phyloP scores from a whole-genome alignment of 2,113 vertebrate species.

The Coryphaenoides rupestris region DNA sequence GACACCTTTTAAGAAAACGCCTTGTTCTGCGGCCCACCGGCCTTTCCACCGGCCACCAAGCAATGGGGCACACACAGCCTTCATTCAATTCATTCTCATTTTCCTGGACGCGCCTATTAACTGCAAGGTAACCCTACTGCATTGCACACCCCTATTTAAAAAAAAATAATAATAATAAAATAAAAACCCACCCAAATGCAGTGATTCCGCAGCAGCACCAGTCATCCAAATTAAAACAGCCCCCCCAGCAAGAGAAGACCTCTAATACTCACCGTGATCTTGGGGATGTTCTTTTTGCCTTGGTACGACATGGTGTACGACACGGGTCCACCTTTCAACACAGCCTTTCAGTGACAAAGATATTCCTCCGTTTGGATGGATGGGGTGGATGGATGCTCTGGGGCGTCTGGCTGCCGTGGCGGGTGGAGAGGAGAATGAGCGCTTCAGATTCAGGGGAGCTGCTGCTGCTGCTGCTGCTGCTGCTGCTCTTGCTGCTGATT shows the following conservation, averaged over 20 bases:
- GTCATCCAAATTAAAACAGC: constrained; percentile 51
- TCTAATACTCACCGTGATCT: constrained; percentile 95
- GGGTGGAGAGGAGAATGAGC: no score
- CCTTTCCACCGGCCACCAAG: no score
- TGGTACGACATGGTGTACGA: constrained; percentile 84
- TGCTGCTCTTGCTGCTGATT: no score
- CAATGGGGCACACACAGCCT: no score
- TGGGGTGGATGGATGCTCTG: no score
- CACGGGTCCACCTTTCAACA: constrained; percentile 34
- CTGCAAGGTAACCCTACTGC: no score
- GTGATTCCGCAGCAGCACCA: constrained; percentile 38
- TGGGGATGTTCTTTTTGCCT: constrained; percentile 95
- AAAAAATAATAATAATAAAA: no score
- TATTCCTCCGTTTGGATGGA: constrained; percentile 41
- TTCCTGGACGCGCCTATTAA: no score
- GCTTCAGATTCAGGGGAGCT: constrained; percentile 61
- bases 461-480: no score
- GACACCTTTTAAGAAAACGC: constrained; percentile 76
- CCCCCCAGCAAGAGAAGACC: no score
- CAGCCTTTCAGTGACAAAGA: constrained; percentile 1
- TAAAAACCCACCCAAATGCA: constrained; percentile 17
- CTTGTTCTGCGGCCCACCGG: constrained; percentile 32
- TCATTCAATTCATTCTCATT: no score
- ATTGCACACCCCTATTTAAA: neutral
- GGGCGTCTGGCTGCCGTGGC: constrained; percentile 57